These are phyloP conservation scores for Phorcus lineatus DNA, from an alignment of 2,888 invertebrate species.

Conservation along the genomic window DNA sequence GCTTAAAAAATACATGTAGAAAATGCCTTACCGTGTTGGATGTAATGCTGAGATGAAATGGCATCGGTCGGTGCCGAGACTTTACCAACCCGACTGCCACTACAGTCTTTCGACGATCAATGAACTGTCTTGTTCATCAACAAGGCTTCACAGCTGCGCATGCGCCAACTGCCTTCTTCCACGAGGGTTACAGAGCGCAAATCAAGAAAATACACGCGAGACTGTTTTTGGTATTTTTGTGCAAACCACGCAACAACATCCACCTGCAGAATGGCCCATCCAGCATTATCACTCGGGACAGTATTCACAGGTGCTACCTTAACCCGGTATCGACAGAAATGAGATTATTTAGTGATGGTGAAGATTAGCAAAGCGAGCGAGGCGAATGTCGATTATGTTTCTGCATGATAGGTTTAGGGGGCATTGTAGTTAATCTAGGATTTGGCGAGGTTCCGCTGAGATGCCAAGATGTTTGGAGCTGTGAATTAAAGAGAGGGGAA, in stretches of 20 bases:
- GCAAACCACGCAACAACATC: neutral
- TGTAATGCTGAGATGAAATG: neutral
- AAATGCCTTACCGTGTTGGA: neutral
- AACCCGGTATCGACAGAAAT: no score
- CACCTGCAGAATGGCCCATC: no score
- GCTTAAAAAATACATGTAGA: neutral
- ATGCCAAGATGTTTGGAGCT: no score
- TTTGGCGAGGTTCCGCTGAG: no score
- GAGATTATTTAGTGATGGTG: neutral
- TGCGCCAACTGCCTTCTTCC: slow-evolving; percentile 11
- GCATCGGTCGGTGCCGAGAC: neutral
- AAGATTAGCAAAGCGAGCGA: neutral
- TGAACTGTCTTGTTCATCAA: slow-evolving; percentile 4
- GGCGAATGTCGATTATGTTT: neutral
- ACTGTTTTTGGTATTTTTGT: neutral
- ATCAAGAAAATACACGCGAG: slow-evolving; percentile 11
- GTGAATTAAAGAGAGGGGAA: no score
- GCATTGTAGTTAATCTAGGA: no score
- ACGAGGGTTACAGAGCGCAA: slow-evolving; percentile 10
- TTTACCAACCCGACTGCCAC: neutral
- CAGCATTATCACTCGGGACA: no score
- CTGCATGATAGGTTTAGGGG: no score
- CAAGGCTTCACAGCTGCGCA: neutral
- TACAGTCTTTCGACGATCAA: neutral
- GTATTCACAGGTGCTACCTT: no score